Conservation (phyloP, 2,797 vertebrate species). For the Fratercula arctica region DNA sequence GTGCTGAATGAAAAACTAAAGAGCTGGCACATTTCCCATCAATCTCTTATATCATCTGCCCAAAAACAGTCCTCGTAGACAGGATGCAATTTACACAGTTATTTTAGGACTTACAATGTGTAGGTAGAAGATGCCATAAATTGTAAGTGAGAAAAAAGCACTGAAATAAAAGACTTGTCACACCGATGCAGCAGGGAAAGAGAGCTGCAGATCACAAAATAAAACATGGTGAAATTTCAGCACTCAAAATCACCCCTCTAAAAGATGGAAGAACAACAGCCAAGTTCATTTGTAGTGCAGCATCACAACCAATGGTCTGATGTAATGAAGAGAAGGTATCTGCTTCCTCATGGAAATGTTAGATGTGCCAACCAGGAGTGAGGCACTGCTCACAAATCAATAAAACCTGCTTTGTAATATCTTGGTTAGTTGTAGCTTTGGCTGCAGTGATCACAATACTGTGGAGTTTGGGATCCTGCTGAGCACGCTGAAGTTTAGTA, state of each 20-base stretch:
- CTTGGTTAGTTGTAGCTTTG: not conserved
- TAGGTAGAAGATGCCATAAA: not conserved
- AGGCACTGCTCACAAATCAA: no score
- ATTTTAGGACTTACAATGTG: not conserved
- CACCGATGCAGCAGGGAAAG: not conserved
- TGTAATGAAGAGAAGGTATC: not conserved
- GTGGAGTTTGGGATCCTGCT: not conserved
- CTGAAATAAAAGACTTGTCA: not conserved
- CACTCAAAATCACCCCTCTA: not conserved
- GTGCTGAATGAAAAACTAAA: not conserved
- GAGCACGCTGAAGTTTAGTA: not conserved
- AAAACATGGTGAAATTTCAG: not conserved
- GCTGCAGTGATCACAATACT: not conserved
- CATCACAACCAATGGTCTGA: not conserved
- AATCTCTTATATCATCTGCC: not conserved
- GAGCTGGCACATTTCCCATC: not conserved
- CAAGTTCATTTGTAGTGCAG: not conserved
- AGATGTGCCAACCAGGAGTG: not conserved
- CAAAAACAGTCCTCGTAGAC: fast-evolving
- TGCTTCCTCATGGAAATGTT: not conserved
- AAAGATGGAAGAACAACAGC: not conserved
- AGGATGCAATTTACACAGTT: not conserved
- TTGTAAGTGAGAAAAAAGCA: not conserved
- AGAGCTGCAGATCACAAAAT: not conserved
- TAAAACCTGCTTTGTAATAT: not conserved